Evolutionary conservation across 2,888 invertebrate species (phyloP), one percentile per base, ranked within the genome.

Genomic region (Caenorhabditis afra): DNA sequence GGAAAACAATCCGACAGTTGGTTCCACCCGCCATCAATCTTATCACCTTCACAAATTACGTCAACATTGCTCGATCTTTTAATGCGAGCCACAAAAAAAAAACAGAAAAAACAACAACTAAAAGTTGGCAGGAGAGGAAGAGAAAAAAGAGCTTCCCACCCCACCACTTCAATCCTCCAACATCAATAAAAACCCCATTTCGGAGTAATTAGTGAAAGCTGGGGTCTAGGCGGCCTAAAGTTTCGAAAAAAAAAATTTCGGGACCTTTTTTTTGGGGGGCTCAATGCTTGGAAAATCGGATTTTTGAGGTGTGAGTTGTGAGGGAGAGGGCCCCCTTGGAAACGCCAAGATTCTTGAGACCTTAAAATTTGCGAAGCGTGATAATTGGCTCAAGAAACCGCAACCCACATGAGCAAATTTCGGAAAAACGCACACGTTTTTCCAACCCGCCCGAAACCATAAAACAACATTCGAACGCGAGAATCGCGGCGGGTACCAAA

Each of bases 131-230:
- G 29, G 7, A 8, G 14, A 41, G 41, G 14, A 11, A 41, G 41
- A 41, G 11, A 11, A 14, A 41, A 41, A 41, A 41, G 2, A 41
- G 14, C 41, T 41, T 11, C 11, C 11, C 5, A 37, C 37, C 14
- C 41, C 14, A 14, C 41, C 11, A 14, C 41, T 18, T 52, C 44
- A 22, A 41, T 41, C 39, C 50, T 29, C 41, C 66, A 29, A 35
- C 41, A 67, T 57, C 71, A 62, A 73, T 73, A 73, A 73, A n/a
- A 73, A 73, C 57, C 50, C 29, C 64, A 57, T 64, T 64, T 64
- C 49, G 12, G 49, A 58, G 73, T 64, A 73, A 73, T 73, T 73
- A 73, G 58, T 18, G 55, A 73, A 73, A 73, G 73, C 73, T 73
- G 73, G 64, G 64, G 64, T 64, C 73, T 35, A 35, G 7, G 29